These are phyloP conservation scores for Drosophila maculinotata DNA, from an alignment of 2,888 invertebrate genomes.

Conservation along the genomic window DNA sequence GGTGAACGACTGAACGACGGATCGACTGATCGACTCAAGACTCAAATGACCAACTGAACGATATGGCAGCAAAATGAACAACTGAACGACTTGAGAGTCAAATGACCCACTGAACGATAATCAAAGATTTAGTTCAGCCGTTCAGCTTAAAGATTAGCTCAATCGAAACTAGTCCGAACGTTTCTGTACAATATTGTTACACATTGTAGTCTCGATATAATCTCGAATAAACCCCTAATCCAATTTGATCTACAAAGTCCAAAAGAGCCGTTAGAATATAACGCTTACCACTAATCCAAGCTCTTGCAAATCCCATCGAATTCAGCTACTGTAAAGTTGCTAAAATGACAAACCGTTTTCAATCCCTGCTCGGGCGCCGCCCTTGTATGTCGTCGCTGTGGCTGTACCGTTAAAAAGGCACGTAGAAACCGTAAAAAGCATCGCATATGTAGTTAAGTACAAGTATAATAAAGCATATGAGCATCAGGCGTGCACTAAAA, in stretches of 20 bases:
- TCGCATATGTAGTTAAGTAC: constrained; percentile 56
- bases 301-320: constrained; percentile 12
- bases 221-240: neutral
- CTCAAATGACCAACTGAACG: too few relatives aligned
- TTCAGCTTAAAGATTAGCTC: too few relatives aligned
- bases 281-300: neutral
- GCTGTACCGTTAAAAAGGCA: constrained; percentile 49
- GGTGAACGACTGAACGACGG: too few relatives aligned
- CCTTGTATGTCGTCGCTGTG: constrained; percentile 14
- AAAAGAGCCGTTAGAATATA: neutral
- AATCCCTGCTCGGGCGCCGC: constrained; percentile 23
- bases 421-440: constrained; percentile 69
- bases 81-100: too few relatives aligned
- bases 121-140: too few relatives aligned
- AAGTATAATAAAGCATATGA: constrained; percentile 70
- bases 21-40: too few relatives aligned
- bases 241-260: neutral
- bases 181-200: too few relatives aligned
- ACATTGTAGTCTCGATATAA: too few relatives aligned
- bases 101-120: too few relatives aligned
- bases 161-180: too few relatives aligned
- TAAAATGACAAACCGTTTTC: constrained; percentile 16
- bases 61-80: too few relatives aligned
- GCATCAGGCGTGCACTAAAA: constrained; percentile 65
- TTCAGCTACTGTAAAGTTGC: constrained; percentile 14